A percentile compares a stretch with the other conserved stretches of the same genome.
Conservation (phyloP, 1,140 invertebrate genomes). For the Thrips palmi region DNA sequence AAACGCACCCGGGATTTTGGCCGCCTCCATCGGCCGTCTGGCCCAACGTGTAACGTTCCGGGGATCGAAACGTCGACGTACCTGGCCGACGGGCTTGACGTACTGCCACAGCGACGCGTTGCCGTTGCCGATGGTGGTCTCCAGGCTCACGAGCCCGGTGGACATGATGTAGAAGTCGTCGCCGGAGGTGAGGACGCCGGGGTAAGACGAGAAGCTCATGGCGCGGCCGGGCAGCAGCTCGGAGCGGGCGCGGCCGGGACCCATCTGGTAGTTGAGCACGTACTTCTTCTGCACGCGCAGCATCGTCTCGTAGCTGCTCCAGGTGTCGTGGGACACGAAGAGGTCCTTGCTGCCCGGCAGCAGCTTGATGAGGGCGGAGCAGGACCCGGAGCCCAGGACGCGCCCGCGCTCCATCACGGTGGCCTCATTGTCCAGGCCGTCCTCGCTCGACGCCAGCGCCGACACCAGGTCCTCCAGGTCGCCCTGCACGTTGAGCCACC, state of each 20-base stretch:
- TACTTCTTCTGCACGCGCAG: constrained; percentile 45
- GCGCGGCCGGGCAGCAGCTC: constrained; percentile 26
- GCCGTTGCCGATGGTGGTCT: constrained; percentile 56
- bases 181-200: constrained; percentile 35
- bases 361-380: constrained; percentile 45
- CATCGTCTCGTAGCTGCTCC: constrained; percentile 40
- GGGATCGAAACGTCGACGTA: too few species aligned
- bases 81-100: constrained; percentile 30
- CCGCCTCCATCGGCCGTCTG: too few species aligned
- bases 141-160: constrained; percentile 41
- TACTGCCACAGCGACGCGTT: constrained; percentile 39
- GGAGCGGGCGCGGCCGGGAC: neutral
- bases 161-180: constrained; percentile 54
- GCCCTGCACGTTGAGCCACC: constrained; percentile 28
- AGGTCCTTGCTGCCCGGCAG: constrained; percentile 34
- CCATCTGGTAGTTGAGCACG: constrained; percentile 28
- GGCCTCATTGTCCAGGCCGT: neutral
- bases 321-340: constrained; percentile 42
- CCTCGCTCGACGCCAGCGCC: constrained; percentile 11
- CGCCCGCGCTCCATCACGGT: constrained; percentile 12
- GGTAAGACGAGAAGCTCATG: constrained; percentile 44
- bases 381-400: constrained; percentile 21
- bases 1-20: too few species aligned
- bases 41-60: too few species aligned
- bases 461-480: constrained; percentile 40